Evolutionary conservation across 2,797 vertebrate species (phyloP).

Genomic region (Hylomyscus alleni): DNA sequence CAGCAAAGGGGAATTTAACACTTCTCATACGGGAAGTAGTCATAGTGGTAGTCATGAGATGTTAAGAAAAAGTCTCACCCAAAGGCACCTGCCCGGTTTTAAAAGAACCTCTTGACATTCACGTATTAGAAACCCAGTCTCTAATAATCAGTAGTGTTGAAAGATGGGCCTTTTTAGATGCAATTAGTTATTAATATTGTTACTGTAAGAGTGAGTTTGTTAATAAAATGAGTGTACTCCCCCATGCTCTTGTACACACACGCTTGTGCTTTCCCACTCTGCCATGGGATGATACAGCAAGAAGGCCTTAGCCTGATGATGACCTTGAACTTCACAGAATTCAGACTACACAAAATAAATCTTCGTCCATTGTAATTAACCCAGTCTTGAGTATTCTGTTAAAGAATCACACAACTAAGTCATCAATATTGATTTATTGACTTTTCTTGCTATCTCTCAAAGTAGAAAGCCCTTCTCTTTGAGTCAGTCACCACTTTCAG

Average conservation of each 20-base stretch:
- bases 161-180: background rate
- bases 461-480: background rate
- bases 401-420: background rate
- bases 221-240: background rate
- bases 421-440: background rate
- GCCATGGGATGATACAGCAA: too few species aligned
- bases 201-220: background rate
- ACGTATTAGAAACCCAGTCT: background rate
- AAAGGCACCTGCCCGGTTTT: background rate
- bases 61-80: background rate
- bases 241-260: background rate
- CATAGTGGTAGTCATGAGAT: background rate
- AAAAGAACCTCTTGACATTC: too few species aligned
- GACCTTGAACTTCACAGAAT: background rate
- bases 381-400: background rate
- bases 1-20: background rate
- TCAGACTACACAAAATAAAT: background rate
- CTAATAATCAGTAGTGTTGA: background rate
- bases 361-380: background rate
- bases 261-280: background rate
- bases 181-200: background rate
- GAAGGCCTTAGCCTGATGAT: too few species aligned
- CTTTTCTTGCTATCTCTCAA: background rate
- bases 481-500: background rate
- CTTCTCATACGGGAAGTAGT: background rate